phyloP scores from a whole-genome alignment of 1,140 invertebrate species.

The Phenacoccus solenopsis region DNA sequence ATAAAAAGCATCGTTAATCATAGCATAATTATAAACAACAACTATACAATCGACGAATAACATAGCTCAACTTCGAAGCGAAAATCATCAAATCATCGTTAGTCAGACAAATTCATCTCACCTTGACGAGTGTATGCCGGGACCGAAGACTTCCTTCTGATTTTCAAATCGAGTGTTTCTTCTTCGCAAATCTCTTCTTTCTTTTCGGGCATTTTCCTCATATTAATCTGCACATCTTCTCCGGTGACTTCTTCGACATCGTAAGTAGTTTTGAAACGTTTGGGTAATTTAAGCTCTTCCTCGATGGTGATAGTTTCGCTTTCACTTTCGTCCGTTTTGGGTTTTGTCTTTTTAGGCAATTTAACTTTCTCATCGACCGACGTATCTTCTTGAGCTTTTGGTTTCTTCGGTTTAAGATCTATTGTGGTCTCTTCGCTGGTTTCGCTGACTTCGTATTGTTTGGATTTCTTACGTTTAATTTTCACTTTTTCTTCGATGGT shows the following conservation, averaged over 20 bases:
- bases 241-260: slow-evolving; percentile 29
- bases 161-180: slow-evolving; percentile 41
- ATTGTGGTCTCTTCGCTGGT: neutral
- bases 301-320: neutral
- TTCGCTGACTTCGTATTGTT: neutral
- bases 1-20: neutral
- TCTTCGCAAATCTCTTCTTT: slow-evolving; percentile 41
- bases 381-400: neutral
- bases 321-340: neutral
- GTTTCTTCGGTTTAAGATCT: neutral
- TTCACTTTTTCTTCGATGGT: neutral
- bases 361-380: neutral
- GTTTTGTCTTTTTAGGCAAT: neutral
- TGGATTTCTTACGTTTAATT: slow-evolving; percentile 1
- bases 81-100: neutral
- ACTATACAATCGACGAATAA: neutral
- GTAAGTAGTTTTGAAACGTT: slow-evolving; percentile 19
- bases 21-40: neutral
- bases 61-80: too few relatives aligned
- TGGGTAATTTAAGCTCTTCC: slow-evolving; percentile 8
- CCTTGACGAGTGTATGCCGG: slow-evolving; percentile 29
- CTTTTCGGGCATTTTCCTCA: slow-evolving; percentile 24
- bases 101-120: slow-evolving; percentile 11
- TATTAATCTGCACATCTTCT: slow-evolving; percentile 28
- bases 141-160: slow-evolving; percentile 41